Evolutionary conservation across 2,113 vertebrate species (phyloP).

Genomic region (Rhadina sibilatrix): DNA sequence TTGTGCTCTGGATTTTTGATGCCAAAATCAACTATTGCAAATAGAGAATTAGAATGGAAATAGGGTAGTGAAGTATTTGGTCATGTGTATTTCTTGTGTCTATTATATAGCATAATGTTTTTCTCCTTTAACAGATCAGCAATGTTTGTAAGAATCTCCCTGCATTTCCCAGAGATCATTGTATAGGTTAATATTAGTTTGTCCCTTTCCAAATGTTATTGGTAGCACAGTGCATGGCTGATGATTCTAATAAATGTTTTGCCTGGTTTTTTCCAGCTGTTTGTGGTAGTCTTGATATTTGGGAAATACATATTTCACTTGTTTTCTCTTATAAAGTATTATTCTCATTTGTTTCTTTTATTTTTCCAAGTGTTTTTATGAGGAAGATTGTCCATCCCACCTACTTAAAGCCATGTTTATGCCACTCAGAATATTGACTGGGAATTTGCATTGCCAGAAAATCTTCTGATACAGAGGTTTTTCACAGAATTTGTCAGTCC

Average conservation of each 20-base stretch:
- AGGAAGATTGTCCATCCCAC: neutral
- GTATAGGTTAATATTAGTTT: neutral
- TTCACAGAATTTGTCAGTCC: neutral
- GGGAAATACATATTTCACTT: neutral
- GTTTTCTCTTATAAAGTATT: neutral
- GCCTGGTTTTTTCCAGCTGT: rapidly evolving
- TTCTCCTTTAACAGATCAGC: neutral
- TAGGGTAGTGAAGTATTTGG: neutral
- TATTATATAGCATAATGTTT: neutral
- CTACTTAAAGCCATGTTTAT: neutral
- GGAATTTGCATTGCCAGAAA: neutral
- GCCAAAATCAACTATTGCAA: neutral
- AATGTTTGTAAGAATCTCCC: neutral
- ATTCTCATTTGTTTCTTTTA: neutral
- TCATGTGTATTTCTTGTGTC: rapidly evolving
- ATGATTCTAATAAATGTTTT: neutral
- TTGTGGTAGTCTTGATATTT: neutral
- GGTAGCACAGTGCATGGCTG: neutral
- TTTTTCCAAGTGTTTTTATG: neutral
- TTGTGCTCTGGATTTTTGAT: neutral
- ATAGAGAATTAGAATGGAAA: neutral
- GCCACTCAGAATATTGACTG: neutral
- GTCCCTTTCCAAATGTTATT: neutral
- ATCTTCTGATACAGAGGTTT: neutral
- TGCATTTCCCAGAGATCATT: neutral